Evolutionary conservation across 1,140 invertebrate species (phyloP), one percentile per base, ranked within the genome.

Genomic region (Odontomachus brunneus): DNA sequence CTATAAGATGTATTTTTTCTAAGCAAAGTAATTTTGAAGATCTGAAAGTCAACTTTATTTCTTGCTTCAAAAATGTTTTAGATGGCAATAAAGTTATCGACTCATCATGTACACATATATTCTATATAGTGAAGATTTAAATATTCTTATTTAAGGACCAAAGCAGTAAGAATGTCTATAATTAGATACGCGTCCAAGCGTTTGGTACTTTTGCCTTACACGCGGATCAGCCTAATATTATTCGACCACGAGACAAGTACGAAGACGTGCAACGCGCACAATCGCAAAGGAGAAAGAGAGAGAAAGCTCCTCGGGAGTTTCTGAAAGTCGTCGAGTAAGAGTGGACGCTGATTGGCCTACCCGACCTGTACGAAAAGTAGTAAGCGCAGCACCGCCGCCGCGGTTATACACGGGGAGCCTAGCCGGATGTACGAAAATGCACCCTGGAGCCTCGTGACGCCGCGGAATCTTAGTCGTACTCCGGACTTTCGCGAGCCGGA

Each of bases 371-470:
- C 82, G 84, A 87, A 82, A 90, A 88, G 81, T 86, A 83, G 81
- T 60, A 80, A 83, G 84, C 75, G 82, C 74, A 88, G 65, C 65
- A 24, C 22, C 19, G 17, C 55, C 48, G 71, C 65, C 19, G 17
- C 55, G 33, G 71, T 75, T 72, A 76, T 75, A 78, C 51, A 11
- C 38, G 4, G 73, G 66, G 59, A 85, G 76, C 78, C 84, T 82
- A 80, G 84, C 73, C 83, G 91, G 91, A 92, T 93, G 38, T 44
- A 92, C 90, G 87, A 83, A 93, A 93, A 88, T 86, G 91, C 88
- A 93, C 92, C 91, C 92, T 86, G 66, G 92, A 92, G 92, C 72
- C 85, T 89, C 85, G 87, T 93, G 84, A 73, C 89, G 87, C 87
- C 87, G 81, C 84, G 89, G 85, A 92, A 92, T 93, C 91, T 93